Evolutionary conservation across 2,797 vertebrate genomes (phyloP).

Genomic region (Dermochelys coriacea): DNA sequence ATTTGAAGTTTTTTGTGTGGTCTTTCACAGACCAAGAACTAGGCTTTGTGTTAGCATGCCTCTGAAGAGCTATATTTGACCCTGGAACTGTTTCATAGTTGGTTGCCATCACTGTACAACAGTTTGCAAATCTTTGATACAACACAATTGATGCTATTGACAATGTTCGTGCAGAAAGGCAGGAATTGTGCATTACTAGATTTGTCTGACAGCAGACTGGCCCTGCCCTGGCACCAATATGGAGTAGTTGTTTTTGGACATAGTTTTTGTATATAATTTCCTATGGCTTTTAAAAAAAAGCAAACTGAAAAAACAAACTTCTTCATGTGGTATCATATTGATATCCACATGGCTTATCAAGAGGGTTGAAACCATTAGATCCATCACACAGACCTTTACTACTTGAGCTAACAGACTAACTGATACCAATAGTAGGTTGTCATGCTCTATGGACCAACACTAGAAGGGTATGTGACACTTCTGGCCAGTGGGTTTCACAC

Average conservation of each 20-base stretch:
- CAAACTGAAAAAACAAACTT: background rate
- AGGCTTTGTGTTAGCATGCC: background rate
- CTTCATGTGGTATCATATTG: accelerated
- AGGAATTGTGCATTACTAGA: background rate
- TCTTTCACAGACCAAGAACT: background rate
- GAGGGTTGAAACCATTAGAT: background rate
- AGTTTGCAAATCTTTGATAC: conserved; percentile 3
- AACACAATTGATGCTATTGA: accelerated
- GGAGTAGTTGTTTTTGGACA: background rate
- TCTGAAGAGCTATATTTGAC: conserved; percentile 29
- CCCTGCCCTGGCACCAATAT: background rate
- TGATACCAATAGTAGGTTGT: conserved; percentile 28
- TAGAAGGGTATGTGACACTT: background rate
- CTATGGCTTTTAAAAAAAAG: background rate
- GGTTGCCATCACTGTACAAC: background rate
- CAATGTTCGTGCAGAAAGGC: background rate
- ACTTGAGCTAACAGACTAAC: conserved; percentile 29
- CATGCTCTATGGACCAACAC: background rate
- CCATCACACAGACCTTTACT: conserved; percentile 28
- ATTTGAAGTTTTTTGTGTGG: conserved; percentile 36
- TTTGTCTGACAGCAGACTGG: background rate
- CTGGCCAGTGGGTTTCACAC: background rate
- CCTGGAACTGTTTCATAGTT: background rate
- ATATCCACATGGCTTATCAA: background rate
- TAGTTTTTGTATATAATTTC: background rate